Percentiles rank a stretch among this genome's conserved stretches.
Conservation (phyloP, 2,113 vertebrate species). For the Carassius auratus region DNA sequence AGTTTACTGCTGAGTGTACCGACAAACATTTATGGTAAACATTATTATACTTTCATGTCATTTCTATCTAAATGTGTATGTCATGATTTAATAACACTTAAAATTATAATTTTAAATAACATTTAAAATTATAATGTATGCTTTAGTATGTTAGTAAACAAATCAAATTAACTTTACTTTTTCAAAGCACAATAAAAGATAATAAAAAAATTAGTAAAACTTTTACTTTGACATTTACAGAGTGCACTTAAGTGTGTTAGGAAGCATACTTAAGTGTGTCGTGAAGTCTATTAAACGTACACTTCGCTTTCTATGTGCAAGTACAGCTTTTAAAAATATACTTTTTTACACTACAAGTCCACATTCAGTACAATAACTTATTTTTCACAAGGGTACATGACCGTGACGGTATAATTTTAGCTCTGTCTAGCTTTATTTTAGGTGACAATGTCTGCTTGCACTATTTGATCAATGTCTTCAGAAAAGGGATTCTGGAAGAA, state of each 20-base stretch:
- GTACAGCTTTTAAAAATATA: too few species aligned
- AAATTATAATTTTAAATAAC: too few species aligned
- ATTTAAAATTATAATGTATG: too few species aligned
- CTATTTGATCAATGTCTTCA: background rate
- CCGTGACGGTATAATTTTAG: background rate
- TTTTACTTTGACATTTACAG: too few species aligned
- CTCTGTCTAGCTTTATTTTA: constrained; percentile 1
- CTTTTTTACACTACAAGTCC: background rate
- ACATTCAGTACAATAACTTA: background rate
- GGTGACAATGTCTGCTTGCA: background rate
- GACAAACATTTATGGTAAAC: background rate
- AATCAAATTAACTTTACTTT: too few species aligned
- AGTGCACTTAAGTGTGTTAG: too few species aligned
- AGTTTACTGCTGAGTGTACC: background rate
- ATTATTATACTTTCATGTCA: background rate
- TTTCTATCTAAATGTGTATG: background rate
- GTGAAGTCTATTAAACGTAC: too few species aligned
- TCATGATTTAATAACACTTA: background rate
- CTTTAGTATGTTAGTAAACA: too few species aligned
- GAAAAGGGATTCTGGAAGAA: background rate
- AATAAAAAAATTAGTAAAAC: too few species aligned
- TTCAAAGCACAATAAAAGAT: too few species aligned
- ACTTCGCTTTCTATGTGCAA: too few species aligned
- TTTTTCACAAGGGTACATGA: background rate
- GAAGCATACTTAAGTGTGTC: too few species aligned